These are phyloP conservation scores for Takifugu flavidus DNA, from an alignment of 2,113 vertebrate species.

Conservation along the genomic window DNA sequence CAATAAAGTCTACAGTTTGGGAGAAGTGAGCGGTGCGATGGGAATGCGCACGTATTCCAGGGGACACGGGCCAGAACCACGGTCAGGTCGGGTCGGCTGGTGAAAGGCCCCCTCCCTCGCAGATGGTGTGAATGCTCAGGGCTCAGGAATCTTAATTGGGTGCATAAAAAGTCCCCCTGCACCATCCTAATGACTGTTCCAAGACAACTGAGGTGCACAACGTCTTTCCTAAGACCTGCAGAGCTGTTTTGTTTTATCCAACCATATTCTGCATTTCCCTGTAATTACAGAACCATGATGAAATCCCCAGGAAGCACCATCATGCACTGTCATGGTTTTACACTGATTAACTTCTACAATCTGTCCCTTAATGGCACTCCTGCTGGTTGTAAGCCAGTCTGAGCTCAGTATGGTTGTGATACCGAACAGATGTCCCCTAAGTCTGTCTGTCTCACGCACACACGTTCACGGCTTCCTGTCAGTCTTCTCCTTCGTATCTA, in stretches of 20 bases:
- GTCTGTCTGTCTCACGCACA: conserved; percentile 35
- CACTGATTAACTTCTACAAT: not conserved
- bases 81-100: conserved; percentile 31
- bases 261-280: too few relatives aligned
- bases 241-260: too few relatives aligned
- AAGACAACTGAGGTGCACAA: too few relatives aligned
- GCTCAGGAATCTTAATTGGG: conserved; percentile 20
- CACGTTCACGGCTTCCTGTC: not conserved
- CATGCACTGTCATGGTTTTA: not conserved
- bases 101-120: conserved; percentile 48
- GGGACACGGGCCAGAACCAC: not conserved
- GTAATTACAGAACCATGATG: too few relatives aligned
- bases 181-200: not conserved
- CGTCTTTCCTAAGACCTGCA: too few relatives aligned
- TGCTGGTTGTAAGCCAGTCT: conserved; percentile 62
- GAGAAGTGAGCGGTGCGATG: not conserved
- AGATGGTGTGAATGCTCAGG: conserved; percentile 12
- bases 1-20: not conserved
- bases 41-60: conserved; percentile 4
- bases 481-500: too few relatives aligned
- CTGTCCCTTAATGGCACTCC: conserved; percentile 1
- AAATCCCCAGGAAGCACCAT: too few relatives aligned
- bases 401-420: conserved; percentile 45
- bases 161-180: not conserved
- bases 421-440: conserved; percentile 62